Evolutionary conservation across 2,797 vertebrate species (phyloP).

Genomic region (Astyanax mexicanus): DNA sequence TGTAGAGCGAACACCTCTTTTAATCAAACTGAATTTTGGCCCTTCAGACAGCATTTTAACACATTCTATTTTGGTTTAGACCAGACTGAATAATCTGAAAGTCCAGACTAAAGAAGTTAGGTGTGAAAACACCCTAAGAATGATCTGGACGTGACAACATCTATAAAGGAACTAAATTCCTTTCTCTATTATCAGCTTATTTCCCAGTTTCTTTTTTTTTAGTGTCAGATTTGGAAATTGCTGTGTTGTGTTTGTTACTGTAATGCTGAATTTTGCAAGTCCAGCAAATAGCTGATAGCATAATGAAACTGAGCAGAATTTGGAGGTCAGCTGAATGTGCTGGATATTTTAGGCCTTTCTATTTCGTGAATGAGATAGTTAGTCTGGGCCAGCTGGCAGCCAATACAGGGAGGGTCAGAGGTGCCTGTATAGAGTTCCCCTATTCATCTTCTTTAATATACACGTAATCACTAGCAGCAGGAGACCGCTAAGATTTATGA

Average conservation of each 20-base stretch:
- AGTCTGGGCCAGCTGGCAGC: constrained; percentile 42
- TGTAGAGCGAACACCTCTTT: too few species aligned
- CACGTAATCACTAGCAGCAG: constrained; percentile 29
- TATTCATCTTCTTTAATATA: constrained; percentile 32
- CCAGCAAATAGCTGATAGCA: constrained; percentile 13
- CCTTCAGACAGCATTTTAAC: too few species aligned
- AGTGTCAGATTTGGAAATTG: not conserved
- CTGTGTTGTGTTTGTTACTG: not conserved
- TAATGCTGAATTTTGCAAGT: not conserved
- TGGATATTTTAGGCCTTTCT: constrained; percentile 38
- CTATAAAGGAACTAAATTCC: not conserved
- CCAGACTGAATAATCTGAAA: too few species aligned
- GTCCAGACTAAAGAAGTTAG: too few species aligned
- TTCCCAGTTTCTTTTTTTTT: constrained; percentile 4
- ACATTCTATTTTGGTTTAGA: too few species aligned
- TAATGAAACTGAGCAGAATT: constrained; percentile 11
- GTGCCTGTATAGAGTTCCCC: constrained; percentile 31
- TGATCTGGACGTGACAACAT: not conserved
- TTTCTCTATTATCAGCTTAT: not conserved
- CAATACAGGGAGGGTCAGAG: constrained; percentile 25
- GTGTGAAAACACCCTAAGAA: too few species aligned
- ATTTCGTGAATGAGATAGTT: constrained; percentile 26
- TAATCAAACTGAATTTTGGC: too few species aligned
- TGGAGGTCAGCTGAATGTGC: not conserved
- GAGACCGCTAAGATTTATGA: constrained; percentile 20